Percentiles rank a stretch among this genome's conserved stretches.
These are phyloP conservation scores for Listronotus oregonensis DNA, from an alignment of 1,140 invertebrate species.

Conservation along the genomic window DNA sequence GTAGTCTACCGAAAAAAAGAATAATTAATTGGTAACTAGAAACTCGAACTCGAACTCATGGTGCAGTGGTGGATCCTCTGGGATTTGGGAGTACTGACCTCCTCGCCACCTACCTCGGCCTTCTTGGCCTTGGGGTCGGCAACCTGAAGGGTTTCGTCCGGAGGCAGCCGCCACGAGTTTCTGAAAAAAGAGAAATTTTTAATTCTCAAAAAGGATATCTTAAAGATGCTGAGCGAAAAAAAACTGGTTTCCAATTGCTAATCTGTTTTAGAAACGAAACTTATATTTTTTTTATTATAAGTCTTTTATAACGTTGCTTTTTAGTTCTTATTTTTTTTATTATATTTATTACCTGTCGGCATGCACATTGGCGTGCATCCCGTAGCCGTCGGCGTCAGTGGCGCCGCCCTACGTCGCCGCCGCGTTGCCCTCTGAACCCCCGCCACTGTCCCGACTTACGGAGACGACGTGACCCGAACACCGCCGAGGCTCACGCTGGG, in stretches of 20 bases:
- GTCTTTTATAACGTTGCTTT: too few species aligned
- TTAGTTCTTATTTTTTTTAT: too few species aligned
- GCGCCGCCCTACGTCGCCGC: conserved; percentile 39
- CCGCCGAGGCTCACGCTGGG: conserved; percentile 22
- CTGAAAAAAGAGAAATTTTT: conserved; percentile 15
- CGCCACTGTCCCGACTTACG: conserved; percentile 43
- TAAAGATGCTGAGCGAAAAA: too few species aligned
- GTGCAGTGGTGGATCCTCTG: conserved; percentile 27
- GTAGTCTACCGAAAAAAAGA: neutral
- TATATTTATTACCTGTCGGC: conserved; percentile 69
- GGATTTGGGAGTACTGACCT: conserved; percentile 53
- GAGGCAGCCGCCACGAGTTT: conserved; percentile 82
- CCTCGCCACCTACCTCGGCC: conserved; percentile 64
- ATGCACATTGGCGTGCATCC: conserved; percentile 83
- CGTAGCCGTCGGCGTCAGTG: conserved; percentile 47
- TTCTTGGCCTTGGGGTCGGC: conserved; percentile 82
- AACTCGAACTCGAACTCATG: conserved; percentile 10
- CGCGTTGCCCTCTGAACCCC: conserved; percentile 25
- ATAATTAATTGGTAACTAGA: neutral
- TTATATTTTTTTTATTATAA: too few species aligned
- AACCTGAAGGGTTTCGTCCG: conserved; percentile 86
- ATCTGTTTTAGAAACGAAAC: too few species aligned
- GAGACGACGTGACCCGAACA: conserved; percentile 33
- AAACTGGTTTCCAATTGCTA: too few species aligned
- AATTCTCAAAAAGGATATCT: too few species aligned